A percentile compares a stretch with the other conserved stretches of the same genome.
Conservation (phyloP, 2,797 vertebrate species). For the Ficedula albicollis region DNA sequence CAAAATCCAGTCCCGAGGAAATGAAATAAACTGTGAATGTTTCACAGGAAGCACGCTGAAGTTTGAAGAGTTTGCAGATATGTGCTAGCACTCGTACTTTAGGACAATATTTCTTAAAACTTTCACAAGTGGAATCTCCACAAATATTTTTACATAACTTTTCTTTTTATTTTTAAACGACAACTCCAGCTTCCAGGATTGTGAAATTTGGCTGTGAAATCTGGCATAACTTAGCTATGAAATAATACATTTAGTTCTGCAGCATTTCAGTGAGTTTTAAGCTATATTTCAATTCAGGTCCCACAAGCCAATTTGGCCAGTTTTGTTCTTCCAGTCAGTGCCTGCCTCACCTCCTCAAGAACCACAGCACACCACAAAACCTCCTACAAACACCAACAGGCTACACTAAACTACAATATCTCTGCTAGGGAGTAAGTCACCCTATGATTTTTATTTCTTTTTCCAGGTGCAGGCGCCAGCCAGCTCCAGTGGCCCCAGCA, state of each 20-base stretch:
- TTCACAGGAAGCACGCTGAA: not conserved
- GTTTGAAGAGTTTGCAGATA: not conserved
- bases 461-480: not conserved
- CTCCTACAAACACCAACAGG: not conserved
- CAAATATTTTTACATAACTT: not conserved
- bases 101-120: not conserved
- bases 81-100: not conserved
- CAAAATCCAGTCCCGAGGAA: not conserved
- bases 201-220: not conserved
- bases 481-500: fast-evolving
- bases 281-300: not conserved
- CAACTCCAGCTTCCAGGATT: not conserved
- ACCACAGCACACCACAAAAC: not conserved
- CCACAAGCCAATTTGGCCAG: not conserved
- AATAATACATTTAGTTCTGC: not conserved
- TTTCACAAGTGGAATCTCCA: not conserved
- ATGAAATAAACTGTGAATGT: not conserved
- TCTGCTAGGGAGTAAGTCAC: not conserved
- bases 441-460: not conserved
- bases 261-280: not conserved
- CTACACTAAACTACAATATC: not conserved
- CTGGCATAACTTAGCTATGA: not conserved
- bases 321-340: not conserved
- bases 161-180: not conserved
- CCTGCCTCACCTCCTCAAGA: not conserved